Conservation (phyloP, 2,797 vertebrate species). For the Hydrophis major region DNA sequence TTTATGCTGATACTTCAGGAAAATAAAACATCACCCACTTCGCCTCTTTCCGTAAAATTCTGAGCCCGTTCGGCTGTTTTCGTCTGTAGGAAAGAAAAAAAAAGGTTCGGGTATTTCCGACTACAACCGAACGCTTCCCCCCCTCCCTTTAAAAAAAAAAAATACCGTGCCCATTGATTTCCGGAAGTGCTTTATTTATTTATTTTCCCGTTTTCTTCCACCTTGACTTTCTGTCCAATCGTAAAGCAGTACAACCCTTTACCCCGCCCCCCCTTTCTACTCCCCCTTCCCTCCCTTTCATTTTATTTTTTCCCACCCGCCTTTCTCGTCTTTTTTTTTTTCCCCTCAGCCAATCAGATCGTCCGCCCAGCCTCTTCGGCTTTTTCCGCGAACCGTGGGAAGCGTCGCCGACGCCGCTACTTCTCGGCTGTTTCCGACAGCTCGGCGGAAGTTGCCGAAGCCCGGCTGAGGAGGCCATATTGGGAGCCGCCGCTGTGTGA, state of each 20-base stretch:
- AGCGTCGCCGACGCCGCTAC: not conserved
- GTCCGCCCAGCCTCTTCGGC: constrained; percentile 33
- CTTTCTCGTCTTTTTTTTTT: not conserved
- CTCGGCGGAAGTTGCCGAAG: constrained; percentile 71
- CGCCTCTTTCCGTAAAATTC: not conserved
- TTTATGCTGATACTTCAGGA: too few relatives aligned
- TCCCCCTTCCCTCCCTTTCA: not conserved
- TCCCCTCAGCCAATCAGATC: not conserved
- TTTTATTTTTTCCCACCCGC: not conserved
- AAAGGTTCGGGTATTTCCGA: not conserved
- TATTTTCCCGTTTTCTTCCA: not conserved
- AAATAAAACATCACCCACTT: not conserved
- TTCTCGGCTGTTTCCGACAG: constrained; percentile 68
- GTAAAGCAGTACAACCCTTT: not conserved
- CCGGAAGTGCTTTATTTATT: not conserved
- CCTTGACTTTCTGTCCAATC: not conserved
- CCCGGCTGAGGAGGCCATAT: constrained; percentile 71
- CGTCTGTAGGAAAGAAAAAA: not conserved
- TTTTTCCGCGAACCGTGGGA: constrained; percentile 51
- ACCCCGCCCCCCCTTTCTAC: not conserved
- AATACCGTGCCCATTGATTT: not conserved
- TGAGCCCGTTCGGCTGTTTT: not conserved
- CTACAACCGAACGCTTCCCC: not conserved
- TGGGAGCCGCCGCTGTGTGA: constrained; percentile 70
- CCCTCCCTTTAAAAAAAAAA: too few relatives aligned